Evolutionary conservation across 2,797 vertebrate species (phyloP).

Genomic region (Eidolon dupreanum): DNA sequence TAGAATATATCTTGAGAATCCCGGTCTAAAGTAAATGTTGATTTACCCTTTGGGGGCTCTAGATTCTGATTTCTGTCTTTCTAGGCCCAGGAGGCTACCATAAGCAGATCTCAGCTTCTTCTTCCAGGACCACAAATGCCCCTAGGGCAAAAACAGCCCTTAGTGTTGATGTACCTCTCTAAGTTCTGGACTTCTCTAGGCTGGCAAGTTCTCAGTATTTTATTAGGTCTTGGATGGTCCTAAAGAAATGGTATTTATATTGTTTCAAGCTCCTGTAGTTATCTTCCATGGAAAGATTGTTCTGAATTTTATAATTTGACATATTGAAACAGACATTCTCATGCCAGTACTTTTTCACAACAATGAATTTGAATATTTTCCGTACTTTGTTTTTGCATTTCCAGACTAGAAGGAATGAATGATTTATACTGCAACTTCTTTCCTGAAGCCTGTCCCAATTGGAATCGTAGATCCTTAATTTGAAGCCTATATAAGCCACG

Average conservation of each 20-base stretch:
- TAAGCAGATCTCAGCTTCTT: neutral
- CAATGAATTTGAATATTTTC: neutral
- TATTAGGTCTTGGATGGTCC: neutral
- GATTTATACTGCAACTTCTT: neutral
- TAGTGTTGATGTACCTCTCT: neutral
- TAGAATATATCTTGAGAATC: neutral
- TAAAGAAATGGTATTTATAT: neutral
- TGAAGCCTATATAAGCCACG: neutral
- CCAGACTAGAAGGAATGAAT: neutral
- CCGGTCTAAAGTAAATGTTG: neutral
- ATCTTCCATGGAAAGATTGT: neutral
- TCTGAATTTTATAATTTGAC: neutral
- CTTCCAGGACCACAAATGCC: neutral
- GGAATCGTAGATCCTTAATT: conserved; percentile 1
- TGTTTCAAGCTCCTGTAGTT: neutral
- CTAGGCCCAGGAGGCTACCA: neutral
- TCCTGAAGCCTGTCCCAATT: neutral
- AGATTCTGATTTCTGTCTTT: neutral
- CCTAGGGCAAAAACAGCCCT: neutral
- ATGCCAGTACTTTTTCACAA: neutral
- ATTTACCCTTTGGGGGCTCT: neutral
- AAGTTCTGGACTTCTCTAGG: neutral
- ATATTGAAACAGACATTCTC: neutral
- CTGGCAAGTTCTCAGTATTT: neutral
- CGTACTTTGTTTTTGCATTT: neutral